Percentiles rank a stretch among this genome's conserved stretches.
phyloP scores from a whole-genome alignment of 2,797 vertebrate genomes.

The Cheirogaleus major region DNA sequence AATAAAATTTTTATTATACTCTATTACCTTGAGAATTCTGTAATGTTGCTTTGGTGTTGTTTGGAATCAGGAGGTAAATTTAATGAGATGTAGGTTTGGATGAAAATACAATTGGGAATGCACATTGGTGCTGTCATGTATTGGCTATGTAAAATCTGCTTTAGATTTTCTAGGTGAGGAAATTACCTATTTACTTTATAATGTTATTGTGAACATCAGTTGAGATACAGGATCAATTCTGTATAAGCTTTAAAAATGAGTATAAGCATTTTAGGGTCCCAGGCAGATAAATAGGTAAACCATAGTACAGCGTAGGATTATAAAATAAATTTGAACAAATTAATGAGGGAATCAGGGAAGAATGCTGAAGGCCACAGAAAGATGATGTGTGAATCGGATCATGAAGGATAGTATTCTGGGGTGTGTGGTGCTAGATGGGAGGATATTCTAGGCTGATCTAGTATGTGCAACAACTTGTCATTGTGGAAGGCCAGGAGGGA shows the following conservation, averaged over 20 bases:
- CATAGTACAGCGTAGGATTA: neutral
- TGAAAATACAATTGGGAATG: neutral
- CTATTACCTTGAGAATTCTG: conserved; percentile 1
- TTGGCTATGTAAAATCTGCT: neutral
- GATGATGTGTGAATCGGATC: neutral
- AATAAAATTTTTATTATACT: neutral
- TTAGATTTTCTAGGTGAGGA: conserved; percentile 10
- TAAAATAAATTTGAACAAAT: neutral
- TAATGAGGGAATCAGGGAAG: neutral
- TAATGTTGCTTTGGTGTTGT: neutral
- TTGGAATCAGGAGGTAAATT: neutral
- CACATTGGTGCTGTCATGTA: neutral
- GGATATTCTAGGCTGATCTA: neutral
- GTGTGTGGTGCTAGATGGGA: neutral
- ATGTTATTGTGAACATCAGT: neutral
- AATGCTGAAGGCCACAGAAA: neutral
- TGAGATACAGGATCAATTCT: neutral
- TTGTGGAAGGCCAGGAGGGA: neutral
- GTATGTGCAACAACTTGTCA: neutral
- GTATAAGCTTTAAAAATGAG: neutral
- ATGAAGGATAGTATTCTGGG: neutral
- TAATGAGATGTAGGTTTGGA: neutral
- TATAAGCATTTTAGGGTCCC: neutral
- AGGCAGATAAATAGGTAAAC: neutral
- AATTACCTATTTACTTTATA: neutral